These are phyloP conservation scores for Clarias laeviceps DNA, from an alignment of 2,797 vertebrate species.

Conservation along the genomic window DNA sequence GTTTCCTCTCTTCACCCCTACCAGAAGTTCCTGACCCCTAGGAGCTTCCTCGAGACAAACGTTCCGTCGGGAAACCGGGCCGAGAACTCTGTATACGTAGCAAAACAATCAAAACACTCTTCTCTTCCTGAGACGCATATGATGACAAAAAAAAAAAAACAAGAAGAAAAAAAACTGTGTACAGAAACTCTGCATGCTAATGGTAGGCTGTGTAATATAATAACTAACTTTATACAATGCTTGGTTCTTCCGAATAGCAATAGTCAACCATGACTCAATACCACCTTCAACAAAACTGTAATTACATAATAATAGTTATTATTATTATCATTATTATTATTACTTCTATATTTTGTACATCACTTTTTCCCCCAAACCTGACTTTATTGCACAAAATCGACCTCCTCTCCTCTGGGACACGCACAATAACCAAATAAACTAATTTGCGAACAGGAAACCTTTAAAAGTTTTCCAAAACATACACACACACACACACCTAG, in stretches of 20 bases:
- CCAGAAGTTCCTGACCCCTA: conserved; percentile 63
- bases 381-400: not conserved
- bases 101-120: conserved; percentile 50
- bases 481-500: conserved; percentile 10
- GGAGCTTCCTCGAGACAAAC: conserved; percentile 67
- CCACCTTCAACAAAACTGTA: not conserved
- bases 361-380: not conserved
- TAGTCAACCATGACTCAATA: not conserved
- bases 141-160: not conserved
- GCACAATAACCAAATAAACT: conserved; percentile 4
- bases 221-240: not conserved
- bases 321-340: not conserved
- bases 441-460: not conserved
- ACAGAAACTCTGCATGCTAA: not conserved
- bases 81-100: conserved; percentile 61
- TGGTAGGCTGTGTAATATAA: not conserved
- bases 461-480: not conserved
- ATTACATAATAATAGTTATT: conserved; percentile 14
- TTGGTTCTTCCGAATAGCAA: not conserved
- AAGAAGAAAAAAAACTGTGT: not conserved
- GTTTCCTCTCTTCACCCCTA: conserved; percentile 80
- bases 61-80: conserved; percentile 75
- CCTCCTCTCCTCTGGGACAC: not conserved
- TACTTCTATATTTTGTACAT: not conserved
- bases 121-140: conserved; percentile 18